A percentile compares a stretch with the other conserved stretches of the same genome.
Evolutionary conservation across 2,888 invertebrate species (phyloP).

Genomic region (Trichogramma evanescens): DNA sequence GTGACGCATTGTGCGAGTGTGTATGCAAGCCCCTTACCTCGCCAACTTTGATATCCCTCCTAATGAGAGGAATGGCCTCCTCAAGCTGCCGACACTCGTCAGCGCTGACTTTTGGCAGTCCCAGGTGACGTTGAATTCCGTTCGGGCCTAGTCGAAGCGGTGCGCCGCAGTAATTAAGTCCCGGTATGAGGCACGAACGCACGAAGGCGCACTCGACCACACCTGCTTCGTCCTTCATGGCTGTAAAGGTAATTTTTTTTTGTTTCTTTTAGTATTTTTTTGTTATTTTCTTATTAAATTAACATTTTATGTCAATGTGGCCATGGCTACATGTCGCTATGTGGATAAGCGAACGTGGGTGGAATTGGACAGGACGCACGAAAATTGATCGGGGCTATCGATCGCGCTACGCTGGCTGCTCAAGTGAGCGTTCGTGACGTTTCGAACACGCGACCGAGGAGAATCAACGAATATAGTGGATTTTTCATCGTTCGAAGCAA

Average conservation of each 20-base stretch:
- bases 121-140: constrained; percentile 37
- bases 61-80: constrained; percentile 27
- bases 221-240: constrained; percentile 26
- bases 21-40: constrained; percentile 26
- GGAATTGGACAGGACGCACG: background rate
- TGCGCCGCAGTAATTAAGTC: constrained; percentile 34
- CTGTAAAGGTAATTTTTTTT: constrained; percentile 18
- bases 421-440: too few species aligned
- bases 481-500: too few species aligned
- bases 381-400: too few species aligned
- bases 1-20: background rate
- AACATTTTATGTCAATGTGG: too few species aligned
- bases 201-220: constrained; percentile 37
- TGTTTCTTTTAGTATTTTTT: background rate
- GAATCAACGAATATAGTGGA: too few species aligned
- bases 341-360: background rate
- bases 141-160: constrained; percentile 36
- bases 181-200: constrained; percentile 34
- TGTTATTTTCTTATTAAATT: too few species aligned
- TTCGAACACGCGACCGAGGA: too few species aligned
- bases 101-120: constrained; percentile 31
- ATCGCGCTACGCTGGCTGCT: too few species aligned
- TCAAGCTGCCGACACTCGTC: constrained; percentile 30
- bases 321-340: too few species aligned
- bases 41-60: constrained; percentile 28